phyloP scores from a whole-genome alignment of 2,888 invertebrate genomes.

The Eupithecia subumbrata region DNA sequence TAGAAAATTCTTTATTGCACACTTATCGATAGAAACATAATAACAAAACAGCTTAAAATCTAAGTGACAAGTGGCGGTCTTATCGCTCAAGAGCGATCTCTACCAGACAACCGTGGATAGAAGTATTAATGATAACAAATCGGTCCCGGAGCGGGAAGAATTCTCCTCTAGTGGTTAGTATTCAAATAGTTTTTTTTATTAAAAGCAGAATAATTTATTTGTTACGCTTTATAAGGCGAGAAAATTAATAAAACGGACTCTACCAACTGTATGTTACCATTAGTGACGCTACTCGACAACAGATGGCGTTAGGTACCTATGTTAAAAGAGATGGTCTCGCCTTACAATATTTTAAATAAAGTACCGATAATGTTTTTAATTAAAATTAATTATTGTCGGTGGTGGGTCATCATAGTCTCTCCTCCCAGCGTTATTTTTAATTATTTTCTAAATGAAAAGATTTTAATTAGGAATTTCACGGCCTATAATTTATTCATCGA shows the following conservation, averaged over 20 bases:
- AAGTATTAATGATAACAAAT: too few relatives aligned
- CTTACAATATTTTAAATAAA: background rate
- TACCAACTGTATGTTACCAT: background rate
- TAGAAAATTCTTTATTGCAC: too few relatives aligned
- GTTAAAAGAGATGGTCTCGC: background rate
- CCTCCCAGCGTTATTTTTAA: background rate
- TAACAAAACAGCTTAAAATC: too few relatives aligned
- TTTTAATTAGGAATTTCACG: constrained; percentile 25
- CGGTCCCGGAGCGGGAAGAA: too few relatives aligned
- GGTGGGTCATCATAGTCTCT: constrained; percentile 15
- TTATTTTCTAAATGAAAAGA: constrained; percentile 7
- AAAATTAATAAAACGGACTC: background rate
- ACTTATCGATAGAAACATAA: too few relatives aligned
- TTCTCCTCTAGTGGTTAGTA: too few relatives aligned
- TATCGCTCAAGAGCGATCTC: too few relatives aligned
- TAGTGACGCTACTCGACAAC: constrained; percentile 34
- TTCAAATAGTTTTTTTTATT: too few relatives aligned
- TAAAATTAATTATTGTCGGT: background rate
- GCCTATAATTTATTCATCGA: constrained; percentile 32
- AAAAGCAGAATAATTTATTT: background rate
- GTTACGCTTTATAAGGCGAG: background rate
- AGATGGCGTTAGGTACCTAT: constrained; percentile 32
- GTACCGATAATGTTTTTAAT: background rate
- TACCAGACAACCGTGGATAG: too few relatives aligned
- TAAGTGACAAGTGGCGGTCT: too few relatives aligned